Conservation (phyloP, 2,113 vertebrate species). For the Sisor rabdophorus region DNA sequence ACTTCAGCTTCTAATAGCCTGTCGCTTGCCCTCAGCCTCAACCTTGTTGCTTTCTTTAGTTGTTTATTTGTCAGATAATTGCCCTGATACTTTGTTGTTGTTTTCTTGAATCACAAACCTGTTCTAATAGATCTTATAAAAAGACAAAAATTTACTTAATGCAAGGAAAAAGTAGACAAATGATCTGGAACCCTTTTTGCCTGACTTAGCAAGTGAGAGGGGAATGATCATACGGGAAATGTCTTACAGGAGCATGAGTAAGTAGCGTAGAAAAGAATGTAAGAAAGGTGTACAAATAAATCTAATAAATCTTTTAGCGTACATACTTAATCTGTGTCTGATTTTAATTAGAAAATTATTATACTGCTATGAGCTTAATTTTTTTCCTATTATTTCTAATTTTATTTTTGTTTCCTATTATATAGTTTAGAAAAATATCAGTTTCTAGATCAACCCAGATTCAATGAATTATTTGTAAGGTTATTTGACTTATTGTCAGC, state of each 20-base stretch:
- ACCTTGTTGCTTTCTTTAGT: background rate
- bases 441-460: too few species aligned
- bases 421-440: too few species aligned
- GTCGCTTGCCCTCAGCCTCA: conserved; percentile 9
- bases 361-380: too few species aligned
- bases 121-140: background rate
- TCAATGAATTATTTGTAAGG: background rate
- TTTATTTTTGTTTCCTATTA: too few species aligned
- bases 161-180: background rate
- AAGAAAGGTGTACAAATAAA: background rate
- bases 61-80: conserved; percentile 30
- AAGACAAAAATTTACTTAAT: background rate
- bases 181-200: conserved; percentile 1
- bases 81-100: background rate
- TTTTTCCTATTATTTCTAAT: too few species aligned
- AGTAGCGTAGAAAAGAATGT: conserved; percentile 20
- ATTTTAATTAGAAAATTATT: too few species aligned
- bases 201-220: conserved; percentile 33
- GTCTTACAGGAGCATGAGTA: conserved; percentile 5
- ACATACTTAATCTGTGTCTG: too few species aligned
- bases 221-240: conserved; percentile 35
- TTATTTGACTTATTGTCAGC: background rate
- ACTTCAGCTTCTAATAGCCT: background rate
- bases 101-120: background rate
- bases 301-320: too few species aligned